A percentile compares a stretch with the other conserved stretches of the same genome.
Conservation (phyloP, 2,797 vertebrate genomes). For the Clarias pachynema region DNA sequence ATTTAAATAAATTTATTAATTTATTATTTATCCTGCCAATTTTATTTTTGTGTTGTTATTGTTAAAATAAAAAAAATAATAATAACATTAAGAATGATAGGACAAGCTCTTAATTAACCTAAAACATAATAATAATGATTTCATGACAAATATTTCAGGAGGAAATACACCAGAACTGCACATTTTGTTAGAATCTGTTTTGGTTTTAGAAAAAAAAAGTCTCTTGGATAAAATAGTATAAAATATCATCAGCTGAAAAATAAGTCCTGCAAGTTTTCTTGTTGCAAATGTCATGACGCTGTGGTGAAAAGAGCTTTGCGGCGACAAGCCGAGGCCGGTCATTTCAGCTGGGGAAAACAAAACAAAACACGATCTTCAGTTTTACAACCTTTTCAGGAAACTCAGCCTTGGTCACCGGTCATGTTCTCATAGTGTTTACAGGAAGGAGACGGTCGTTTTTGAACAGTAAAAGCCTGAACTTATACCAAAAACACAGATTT, state of each 20-base stretch:
- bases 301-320: not conserved
- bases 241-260: not conserved
- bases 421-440: conserved; percentile 23
- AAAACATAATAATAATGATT: not conserved
- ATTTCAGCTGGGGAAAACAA: not conserved
- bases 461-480: not conserved
- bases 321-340: not conserved
- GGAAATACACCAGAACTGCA: not conserved
- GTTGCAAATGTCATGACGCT: not conserved
- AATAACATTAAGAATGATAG: not conserved
- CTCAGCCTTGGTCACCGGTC: not conserved
- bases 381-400: not conserved
- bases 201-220: not conserved
- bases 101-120: not conserved
- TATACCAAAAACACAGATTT: not conserved
- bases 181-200: not conserved
- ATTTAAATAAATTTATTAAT: no score
- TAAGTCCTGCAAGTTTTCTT: not conserved
- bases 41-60: not conserved
- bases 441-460: conserved; percentile 11
- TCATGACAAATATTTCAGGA: not conserved
- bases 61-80: not conserved
- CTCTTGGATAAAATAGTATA: not conserved
- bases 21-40: not conserved
- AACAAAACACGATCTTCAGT: not conserved